Evolutionary conservation across 2,797 vertebrate genomes (phyloP), one percentile per base, ranked within the genome.

Genomic region (Nyctibius grandis): DNA sequence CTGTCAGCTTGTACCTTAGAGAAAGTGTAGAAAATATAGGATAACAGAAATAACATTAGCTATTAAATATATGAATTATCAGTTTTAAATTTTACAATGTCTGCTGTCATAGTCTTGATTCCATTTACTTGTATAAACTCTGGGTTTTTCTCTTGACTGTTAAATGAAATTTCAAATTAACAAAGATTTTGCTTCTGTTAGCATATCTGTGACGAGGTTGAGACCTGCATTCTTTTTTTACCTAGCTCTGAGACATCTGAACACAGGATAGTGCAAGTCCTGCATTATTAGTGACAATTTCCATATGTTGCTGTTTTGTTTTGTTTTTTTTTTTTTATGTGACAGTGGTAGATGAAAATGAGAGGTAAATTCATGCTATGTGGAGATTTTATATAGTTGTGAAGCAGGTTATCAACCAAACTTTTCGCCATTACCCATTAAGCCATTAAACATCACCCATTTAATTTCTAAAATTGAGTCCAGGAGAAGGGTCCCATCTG

Each of bases 241-340:
- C 7, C 8, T 53, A 18, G 9, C 78, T 73, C 40, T 70, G 70
- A 57, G 68, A 53, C 12, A 14, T 38, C 6, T 54, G 57, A 82
- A 73, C 50, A 59, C 5, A n/a, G 18, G 4, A n/a, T 40, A 68
- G 5, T 40, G 21, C 19, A 73, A 65, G 11, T 69, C 23, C 25
- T 80, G 14, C 25, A 9, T 29, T 65, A 73, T 57, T 81, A 80
- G 45, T 70, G 16, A 21, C 4, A 34, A 29, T 47, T 85, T 70
- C 16, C 7, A 9, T 90, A 28, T 79, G 88, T 48, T 88, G 10
- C 22, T 63, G 16, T 12, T 73, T 84, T 29, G 3, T 3, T 69
- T 50, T 7, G 2, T 0, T 15, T 26, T 25, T 15, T 0, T 15
- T 26, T 25, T 15, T 20, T 38, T 38, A 16, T 56, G 6, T 74